Base-by-base conservation (phyloP, 1,140 invertebrate species). In the Panagrolaimus sp. region DNA sequence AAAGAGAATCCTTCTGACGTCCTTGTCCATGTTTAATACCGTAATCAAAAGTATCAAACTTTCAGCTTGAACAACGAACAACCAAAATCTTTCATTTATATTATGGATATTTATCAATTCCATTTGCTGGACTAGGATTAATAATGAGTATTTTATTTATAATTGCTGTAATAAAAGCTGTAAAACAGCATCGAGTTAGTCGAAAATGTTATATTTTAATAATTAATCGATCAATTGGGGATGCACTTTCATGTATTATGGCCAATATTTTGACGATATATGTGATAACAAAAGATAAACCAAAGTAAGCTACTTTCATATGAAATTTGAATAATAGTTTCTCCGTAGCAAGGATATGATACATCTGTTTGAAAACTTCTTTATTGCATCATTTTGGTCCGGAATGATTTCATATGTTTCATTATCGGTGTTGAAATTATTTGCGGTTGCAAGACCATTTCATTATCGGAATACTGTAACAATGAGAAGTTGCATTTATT, bases 141-240 rank as follows among this genome's bases (percentile, higher is more conserved):
- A 62, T 76, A 43, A 55, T 79, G n/a, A 74, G 73, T 15, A 58
- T 74, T 17, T 66, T 79, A 24, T 79, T 78, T 46, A 72, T 81
- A 24, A 52, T 67, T 14, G 72, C 70, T 43, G 77, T 77, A 12
- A 76, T 65, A 68, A 64, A 65, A 52, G 77, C 78, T 1, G 81
- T 79, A 9, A 77, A 73, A 63, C 69, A 77, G 24, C 73, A 74
- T 38, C 38, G 78, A 67, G 79, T 79, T 26, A 72, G 69, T 47
- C 47, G 78, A 43, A 79, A 79, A 70, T 76, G 75, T 46, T 79
- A 79, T 63, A 71, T 81, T 63, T 62, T 79, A 21, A 70, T 79
- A 7, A 43, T 79, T 32, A 79, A 79, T 71, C 71, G 78, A 48
- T 64, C 78, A 6, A 63, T 81, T 28, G 78, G 78, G 44, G 78